phyloP scores from a whole-genome alignment of 2,113 vertebrate genomes.

The Romanogobio albipinnatus region DNA sequence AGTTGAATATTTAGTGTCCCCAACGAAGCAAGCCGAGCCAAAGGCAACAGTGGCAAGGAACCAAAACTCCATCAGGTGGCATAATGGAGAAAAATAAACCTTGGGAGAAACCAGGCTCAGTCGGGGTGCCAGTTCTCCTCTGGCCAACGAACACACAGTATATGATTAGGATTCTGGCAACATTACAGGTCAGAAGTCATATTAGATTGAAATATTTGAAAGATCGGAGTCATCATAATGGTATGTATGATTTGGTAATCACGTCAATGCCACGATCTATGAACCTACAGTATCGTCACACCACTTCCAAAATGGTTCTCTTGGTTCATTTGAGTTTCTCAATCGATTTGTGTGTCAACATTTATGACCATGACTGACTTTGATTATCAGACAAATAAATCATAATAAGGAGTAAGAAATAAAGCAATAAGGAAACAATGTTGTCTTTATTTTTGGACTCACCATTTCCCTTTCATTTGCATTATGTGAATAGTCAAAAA shows the following conservation, averaged over 20 bases:
- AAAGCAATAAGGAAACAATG: conserved; percentile 62
- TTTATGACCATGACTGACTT: conserved; percentile 5
- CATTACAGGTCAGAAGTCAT: too few relatives aligned
- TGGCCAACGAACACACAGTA: too few relatives aligned
- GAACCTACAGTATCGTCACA: not conserved
- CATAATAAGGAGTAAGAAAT: not conserved
- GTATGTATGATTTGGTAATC: not conserved
- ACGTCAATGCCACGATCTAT: not conserved
- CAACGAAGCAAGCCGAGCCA: too few relatives aligned
- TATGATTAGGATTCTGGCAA: too few relatives aligned
- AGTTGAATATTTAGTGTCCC: too few relatives aligned
- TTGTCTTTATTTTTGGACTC: conserved; percentile 38
- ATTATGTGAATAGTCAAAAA: not conserved
- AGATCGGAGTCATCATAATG: too few relatives aligned
- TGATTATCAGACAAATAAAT: not conserved
- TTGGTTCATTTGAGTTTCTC: not conserved
- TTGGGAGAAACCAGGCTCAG: too few relatives aligned
- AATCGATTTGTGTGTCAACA: not conserved
- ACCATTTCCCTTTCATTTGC: conserved; percentile 30
- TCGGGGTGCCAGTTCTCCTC: too few relatives aligned
- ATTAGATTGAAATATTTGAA: too few relatives aligned
- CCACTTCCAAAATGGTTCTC: not conserved
- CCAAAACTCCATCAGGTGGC: too few relatives aligned
- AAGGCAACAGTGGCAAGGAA: too few relatives aligned
- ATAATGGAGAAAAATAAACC: too few relatives aligned